These are phyloP conservation scores for Malaclemys terrapin DNA, from an alignment of 2,113 vertebrate species.

Conservation along the genomic window DNA sequence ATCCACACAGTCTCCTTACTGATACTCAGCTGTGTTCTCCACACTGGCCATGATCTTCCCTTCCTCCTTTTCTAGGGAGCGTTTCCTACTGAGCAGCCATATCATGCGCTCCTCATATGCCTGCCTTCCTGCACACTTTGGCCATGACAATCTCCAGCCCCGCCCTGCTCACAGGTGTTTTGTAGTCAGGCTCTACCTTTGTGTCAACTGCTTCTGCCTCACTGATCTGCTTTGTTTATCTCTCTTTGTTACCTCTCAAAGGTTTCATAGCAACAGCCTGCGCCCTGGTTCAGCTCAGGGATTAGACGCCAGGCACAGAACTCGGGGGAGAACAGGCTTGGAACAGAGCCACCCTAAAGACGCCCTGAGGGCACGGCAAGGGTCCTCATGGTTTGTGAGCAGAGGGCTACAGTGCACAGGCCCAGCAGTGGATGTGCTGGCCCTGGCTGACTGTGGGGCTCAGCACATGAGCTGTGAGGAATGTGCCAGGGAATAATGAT, in stretches of 20 bases:
- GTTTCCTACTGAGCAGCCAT: background rate
- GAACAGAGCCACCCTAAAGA: background rate
- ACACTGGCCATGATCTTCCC: background rate
- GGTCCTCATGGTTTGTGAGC: background rate
- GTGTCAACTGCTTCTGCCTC: background rate
- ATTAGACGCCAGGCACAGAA: background rate
- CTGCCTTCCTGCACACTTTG: background rate
- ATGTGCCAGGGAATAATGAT: background rate
- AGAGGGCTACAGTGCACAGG: background rate
- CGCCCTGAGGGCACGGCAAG: too few relatives aligned
- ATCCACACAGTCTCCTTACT: background rate
- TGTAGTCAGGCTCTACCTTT: background rate
- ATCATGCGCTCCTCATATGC: too few relatives aligned
- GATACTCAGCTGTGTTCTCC: background rate
- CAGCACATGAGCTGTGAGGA: background rate
- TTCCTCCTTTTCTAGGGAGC: background rate
- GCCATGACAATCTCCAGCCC: background rate
- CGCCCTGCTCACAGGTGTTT: background rate
- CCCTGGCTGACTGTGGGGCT: background rate
- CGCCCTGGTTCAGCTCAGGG: background rate
- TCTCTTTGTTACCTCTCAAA: background rate
- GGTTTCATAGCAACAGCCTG: slow-evolving; percentile 44
- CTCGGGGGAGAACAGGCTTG: background rate
- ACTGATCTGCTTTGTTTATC: background rate
- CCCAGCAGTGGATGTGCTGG: background rate